Base-by-base conservation (phyloP, 2,797 vertebrate genomes). In the Nannoperca australis region DNA sequence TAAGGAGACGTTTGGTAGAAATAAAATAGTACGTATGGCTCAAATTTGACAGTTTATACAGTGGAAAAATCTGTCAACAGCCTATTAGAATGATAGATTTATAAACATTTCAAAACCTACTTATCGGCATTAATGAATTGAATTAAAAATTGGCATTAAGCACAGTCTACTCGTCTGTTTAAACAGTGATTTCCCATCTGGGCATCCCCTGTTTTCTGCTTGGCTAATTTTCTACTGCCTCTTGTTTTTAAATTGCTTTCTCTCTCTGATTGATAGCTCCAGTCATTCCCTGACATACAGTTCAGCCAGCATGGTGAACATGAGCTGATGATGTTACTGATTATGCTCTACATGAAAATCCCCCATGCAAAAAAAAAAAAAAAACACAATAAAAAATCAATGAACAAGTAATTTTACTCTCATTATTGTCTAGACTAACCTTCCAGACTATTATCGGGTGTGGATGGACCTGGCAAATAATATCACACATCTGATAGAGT, bases 381-480 rank as follows among this genome's bases (percentile, higher is more conserved):
- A 32, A 30, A 60, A 72, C 40, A 64, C n/a, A 77, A 73, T 62
- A 6, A 68, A 74, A 79, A 80, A 73, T 84, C 66, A 83, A 71
- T 79, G 10, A 60, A 24, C 51, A 47, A 70, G 20, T 80, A 5
- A 79, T 84, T 76, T 76, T 69, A 42, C 75, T 80, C 40, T 79
- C 71, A 61, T 87, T 61, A 73, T 86, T 6, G 32, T 83, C 47
- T 59, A 94, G 93, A 91, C 82, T 51, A 68, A 84, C 58, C 92
- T 94, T 73, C 89, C 93, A 76, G 91, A 91, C 55, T 89, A 90
- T 82, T 94, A 93, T 69, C 60, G 30, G 38, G 70, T 76, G 60
- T 94, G 93, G 93, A 17, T 93, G 86, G 87, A 92, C 73, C 76
- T 93, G 63, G 94, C 91, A 47, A 82, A 83, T 70, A 85, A 94